phyloP scores from a whole-genome alignment of 2,888 invertebrate genomes.

The Plagiodera versicolora region DNA sequence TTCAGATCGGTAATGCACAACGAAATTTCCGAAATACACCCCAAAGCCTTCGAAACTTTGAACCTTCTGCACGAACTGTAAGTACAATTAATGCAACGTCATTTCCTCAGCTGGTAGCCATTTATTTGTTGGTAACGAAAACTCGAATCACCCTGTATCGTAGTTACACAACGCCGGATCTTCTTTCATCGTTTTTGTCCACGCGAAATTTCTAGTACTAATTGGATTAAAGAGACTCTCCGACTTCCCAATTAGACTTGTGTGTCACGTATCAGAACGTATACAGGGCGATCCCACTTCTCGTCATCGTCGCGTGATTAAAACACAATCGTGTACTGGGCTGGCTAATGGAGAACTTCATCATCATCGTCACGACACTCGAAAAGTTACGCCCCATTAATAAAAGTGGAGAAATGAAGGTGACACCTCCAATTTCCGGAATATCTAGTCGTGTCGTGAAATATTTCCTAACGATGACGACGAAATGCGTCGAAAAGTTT shows the following conservation, averaged over 20 bases:
- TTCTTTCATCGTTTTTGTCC: not conserved
- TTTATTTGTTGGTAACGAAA: too few relatives aligned
- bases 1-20: conserved; percentile 42
- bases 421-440: not conserved
- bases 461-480: not conserved
- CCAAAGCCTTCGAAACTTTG: conserved; percentile 16
- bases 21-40: conserved; percentile 22
- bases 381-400: not conserved
- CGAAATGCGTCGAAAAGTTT: not conserved
- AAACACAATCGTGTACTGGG: too few relatives aligned
- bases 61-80: conserved; percentile 22
- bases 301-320: too few relatives aligned
- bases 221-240: too few relatives aligned
- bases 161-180: not conserved
- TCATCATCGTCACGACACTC: too few relatives aligned
- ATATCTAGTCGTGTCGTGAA: not conserved
- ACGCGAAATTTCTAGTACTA: not conserved
- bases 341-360: too few relatives aligned
- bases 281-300: too few relatives aligned
- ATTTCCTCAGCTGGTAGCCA: too few relatives aligned
- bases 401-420: not conserved
- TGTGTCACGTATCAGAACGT: not conserved
- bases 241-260: too few relatives aligned
- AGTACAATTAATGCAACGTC: conserved; percentile 18
- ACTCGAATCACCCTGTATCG: not conserved